Evolutionary conservation across 2,113 vertebrate species (phyloP).

Genomic region (Egretta garzetta): DNA sequence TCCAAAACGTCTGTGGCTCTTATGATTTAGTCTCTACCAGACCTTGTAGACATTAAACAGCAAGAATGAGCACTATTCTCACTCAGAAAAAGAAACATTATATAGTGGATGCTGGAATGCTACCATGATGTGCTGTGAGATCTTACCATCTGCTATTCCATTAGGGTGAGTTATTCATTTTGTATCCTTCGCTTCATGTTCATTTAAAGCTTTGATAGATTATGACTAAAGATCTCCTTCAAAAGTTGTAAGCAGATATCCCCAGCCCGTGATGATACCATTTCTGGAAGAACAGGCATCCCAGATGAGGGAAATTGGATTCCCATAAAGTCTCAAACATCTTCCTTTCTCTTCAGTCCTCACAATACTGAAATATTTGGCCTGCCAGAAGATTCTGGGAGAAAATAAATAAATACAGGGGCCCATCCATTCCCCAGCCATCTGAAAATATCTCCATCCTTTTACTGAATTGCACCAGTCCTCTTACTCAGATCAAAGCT

Average conservation of each 20-base stretch:
- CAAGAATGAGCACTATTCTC: conserved; percentile 41
- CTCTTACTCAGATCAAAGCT: conserved; percentile 50
- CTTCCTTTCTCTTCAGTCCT: conserved; percentile 56
- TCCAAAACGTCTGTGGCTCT: conserved; percentile 52
- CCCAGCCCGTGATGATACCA: neutral
- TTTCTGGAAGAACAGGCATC: conserved; percentile 43
- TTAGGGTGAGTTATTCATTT: conserved; percentile 56
- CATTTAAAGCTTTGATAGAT: conserved; percentile 67
- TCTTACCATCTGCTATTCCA: conserved; percentile 42
- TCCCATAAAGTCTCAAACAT: conserved; percentile 18
- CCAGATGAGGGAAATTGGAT: conserved; percentile 32
- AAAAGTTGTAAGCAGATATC: conserved; percentile 57
- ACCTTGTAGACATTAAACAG: conserved; percentile 56
- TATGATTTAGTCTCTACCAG: conserved; percentile 62
- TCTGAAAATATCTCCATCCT: conserved; percentile 45
- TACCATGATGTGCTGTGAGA: neutral
- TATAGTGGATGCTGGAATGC: conserved; percentile 17
- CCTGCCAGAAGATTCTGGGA: conserved; percentile 38
- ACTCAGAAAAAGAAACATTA: conserved; percentile 53
- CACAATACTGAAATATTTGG: conserved; percentile 31
- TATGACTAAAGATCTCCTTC: conserved; percentile 57
- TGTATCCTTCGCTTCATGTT: conserved; percentile 49
- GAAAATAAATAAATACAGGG: conserved; percentile 66
- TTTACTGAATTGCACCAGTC: neutral
- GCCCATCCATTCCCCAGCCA: conserved; percentile 23